Conservation (phyloP, 2,113 vertebrate species). For the Caracal caracal region DNA sequence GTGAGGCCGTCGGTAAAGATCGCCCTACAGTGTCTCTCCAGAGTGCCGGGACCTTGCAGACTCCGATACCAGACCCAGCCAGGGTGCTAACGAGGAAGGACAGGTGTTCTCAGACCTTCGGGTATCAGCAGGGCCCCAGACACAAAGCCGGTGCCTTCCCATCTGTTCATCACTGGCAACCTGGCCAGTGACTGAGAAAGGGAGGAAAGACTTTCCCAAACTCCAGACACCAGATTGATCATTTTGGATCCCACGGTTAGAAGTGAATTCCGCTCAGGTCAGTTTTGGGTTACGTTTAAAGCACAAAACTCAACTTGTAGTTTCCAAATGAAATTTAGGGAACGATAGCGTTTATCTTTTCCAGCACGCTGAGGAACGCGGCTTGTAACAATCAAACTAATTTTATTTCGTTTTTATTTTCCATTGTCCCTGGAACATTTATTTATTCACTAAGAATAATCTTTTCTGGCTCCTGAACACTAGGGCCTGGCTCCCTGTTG, state of each 20-base stretch:
- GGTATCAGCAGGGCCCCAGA: background rate
- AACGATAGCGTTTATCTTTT: background rate
- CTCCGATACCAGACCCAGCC: background rate
- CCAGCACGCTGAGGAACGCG: background rate
- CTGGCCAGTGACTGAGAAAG: background rate
- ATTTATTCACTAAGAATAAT: background rate
- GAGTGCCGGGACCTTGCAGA: background rate
- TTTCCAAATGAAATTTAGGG: background rate
- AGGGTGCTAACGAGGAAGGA: background rate
- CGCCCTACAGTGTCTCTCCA: background rate
- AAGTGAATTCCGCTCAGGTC: background rate
- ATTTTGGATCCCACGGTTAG: background rate
- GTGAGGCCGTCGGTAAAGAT: background rate
- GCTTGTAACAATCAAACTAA: background rate
- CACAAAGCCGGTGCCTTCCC: background rate
- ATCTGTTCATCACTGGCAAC: background rate
- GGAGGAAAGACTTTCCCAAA: background rate
- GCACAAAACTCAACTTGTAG: background rate
- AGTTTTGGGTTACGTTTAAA: background rate
- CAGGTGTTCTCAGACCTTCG: background rate
- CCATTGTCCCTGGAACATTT: background rate
- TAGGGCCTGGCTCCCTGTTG: background rate
- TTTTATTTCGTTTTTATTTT: slow-evolving; percentile 9
- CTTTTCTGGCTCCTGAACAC: background rate
- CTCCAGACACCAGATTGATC: background rate